Conservation (phyloP, 2,888 invertebrate species). For the Serrognathus titanus region DNA sequence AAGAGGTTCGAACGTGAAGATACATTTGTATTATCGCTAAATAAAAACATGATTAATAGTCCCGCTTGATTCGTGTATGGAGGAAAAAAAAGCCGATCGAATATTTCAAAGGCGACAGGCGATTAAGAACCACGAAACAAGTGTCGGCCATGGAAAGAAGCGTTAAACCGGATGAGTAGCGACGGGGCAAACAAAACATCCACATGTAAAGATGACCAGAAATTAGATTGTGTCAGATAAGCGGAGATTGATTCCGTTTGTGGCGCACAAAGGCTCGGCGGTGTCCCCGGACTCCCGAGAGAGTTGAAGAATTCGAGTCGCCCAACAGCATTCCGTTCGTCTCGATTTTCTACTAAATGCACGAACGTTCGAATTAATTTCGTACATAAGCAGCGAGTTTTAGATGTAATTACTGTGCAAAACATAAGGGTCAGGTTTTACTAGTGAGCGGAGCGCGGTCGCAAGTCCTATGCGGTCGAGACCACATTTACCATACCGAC, state of each 20-base stretch:
- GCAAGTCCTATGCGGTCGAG: neutral
- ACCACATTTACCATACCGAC: constrained; percentile 1
- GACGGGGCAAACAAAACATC: neutral
- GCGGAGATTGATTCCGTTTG: constrained; percentile 22
- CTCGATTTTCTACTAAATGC: neutral
- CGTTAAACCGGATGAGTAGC: too few species aligned
- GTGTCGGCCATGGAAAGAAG: too few species aligned
- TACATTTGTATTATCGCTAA: too few species aligned
- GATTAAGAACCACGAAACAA: too few species aligned
- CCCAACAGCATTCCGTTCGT: neutral
- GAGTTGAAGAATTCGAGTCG: too few species aligned
- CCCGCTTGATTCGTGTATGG: too few species aligned
- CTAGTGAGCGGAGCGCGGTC: neutral
- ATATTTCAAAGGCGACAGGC: too few species aligned
- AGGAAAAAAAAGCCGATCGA: too few species aligned
- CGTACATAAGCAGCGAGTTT: neutral
- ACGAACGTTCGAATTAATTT: constrained; percentile 18
- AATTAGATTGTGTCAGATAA: constrained; percentile 14
- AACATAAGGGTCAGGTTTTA: constrained; percentile 1
- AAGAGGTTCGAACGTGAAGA: too few species aligned
- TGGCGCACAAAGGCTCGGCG: constrained; percentile 13
- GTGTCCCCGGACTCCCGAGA: too few species aligned
- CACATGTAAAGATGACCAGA: neutral
- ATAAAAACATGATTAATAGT: too few species aligned
- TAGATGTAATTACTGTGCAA: neutral